These are phyloP conservation scores for Drosophila nebulosa DNA, from an alignment of 1,140 invertebrate genomes.

Conservation along the genomic window DNA sequence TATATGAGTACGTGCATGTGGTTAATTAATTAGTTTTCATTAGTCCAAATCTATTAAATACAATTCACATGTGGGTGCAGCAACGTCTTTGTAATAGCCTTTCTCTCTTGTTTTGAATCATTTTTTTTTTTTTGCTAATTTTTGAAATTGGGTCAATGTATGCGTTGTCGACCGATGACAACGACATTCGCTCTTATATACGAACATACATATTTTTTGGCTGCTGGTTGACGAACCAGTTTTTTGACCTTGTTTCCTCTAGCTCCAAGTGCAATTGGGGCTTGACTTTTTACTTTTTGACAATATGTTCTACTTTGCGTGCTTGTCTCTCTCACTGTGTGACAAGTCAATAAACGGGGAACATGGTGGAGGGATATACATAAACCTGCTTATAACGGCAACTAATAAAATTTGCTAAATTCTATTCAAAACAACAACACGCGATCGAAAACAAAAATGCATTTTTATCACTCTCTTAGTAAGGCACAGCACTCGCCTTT, in stretches of 20 bases:
- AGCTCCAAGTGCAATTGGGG: conserved; percentile 65
- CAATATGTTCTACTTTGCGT: conserved; percentile 65
- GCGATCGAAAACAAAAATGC: conserved; percentile 8
- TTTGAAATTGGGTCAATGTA: conserved; percentile 65
- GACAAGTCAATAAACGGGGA: conserved; percentile 40
- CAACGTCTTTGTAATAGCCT: neutral
- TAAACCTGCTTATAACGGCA: conserved; percentile 29
- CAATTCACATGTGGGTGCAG: neutral
- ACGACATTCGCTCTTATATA: conserved; percentile 18
- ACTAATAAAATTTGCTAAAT: conserved; percentile 33
- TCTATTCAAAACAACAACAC: conserved; percentile 35
- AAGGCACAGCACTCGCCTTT: conserved; percentile 18
- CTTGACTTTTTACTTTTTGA: conserved; percentile 63
- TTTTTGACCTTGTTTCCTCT: conserved; percentile 71
- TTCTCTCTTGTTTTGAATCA: conserved; percentile 8
- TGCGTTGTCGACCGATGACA: conserved; percentile 26
- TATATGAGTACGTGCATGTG: neutral
- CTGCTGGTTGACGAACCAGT: conserved; percentile 62
- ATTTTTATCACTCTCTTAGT: conserved; percentile 36
- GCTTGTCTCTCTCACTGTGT: neutral
- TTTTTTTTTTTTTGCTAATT: conserved; percentile 49
- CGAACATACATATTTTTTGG: conserved; percentile 34
- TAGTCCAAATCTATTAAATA: neutral
- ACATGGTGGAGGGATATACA: no score
- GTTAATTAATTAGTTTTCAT: neutral